Percentiles rank a stretch among this genome's conserved stretches.
Evolutionary conservation across 35 echinoderm and acorn worm genomes (phyloP).

Genomic region (Amphiura filiformis): DNA sequence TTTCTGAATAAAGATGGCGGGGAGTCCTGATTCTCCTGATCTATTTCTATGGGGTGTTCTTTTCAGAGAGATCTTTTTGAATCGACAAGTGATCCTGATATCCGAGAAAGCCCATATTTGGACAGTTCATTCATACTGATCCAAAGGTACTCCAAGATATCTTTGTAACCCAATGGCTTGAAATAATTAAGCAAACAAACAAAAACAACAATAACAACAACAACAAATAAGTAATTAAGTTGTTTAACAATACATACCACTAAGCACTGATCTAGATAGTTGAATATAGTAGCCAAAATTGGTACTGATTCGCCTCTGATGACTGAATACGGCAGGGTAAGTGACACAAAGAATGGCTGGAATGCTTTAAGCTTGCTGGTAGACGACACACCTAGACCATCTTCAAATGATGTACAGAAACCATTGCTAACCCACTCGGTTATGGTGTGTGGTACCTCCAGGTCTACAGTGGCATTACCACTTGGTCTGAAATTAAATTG

Average conservation of each 20-base stretch:
- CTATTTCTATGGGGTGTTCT: too few relatives aligned
- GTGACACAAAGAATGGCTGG: conserved; percentile 92
- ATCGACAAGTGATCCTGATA: too few relatives aligned
- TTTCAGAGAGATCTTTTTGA: too few relatives aligned
- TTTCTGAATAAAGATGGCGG: too few relatives aligned
- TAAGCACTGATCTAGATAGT: conserved; percentile 72
- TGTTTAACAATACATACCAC: conserved; percentile 72
- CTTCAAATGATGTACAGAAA: conserved; percentile 74
- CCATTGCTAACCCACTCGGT: conserved; percentile 94
- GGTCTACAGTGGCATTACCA: conserved; percentile 32
- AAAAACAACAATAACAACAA: too few relatives aligned
- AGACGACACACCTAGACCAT: conserved; percentile 71
- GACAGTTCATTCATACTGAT: too few relatives aligned
- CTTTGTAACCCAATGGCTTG: too few relatives aligned
- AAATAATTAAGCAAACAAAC: too few relatives aligned
- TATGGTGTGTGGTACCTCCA: conserved; percentile 88
- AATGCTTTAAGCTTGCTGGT: conserved; percentile 68
- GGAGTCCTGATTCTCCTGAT: too few relatives aligned
- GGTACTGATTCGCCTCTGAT: conserved; percentile 86
- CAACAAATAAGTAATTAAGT: too few relatives aligned
- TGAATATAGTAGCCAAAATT: conserved; percentile 78
- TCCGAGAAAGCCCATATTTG: too few relatives aligned
- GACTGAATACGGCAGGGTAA: conserved; percentile 91
- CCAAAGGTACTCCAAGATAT: too few relatives aligned
- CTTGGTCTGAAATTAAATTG: background rate